Evolutionary conservation across 2,888 invertebrate species (phyloP).

Genomic region (Plebejus anna): DNA sequence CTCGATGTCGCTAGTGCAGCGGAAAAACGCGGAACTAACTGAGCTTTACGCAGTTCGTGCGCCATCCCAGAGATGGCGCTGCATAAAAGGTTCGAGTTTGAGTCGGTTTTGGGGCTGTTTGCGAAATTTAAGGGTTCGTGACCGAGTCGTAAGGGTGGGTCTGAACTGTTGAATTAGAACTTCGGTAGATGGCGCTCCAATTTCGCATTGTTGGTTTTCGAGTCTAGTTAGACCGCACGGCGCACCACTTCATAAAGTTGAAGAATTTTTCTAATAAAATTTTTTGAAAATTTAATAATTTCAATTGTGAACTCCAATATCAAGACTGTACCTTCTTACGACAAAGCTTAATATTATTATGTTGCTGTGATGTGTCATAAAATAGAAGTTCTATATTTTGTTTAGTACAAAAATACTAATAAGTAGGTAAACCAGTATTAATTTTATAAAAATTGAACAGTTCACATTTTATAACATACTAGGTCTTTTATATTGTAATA

Average conservation of each 20-base stretch:
- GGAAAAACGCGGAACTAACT: slow-evolving; percentile 59
- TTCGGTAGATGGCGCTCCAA: slow-evolving; percentile 37
- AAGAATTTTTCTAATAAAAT: not conserved
- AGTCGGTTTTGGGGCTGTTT: slow-evolving; percentile 44
- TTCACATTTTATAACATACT: no score
- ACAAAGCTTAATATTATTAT: no score
- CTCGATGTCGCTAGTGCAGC: slow-evolving; percentile 54
- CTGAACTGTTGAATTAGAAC: slow-evolving; percentile 30
- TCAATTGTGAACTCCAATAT: no score
- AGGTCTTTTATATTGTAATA: no score
- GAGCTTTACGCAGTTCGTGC: slow-evolving; percentile 60
- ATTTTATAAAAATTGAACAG: no score
- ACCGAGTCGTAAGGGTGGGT: slow-evolving; percentile 43
- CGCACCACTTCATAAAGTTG: no score
- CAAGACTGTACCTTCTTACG: no score
- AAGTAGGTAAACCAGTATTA: no score
- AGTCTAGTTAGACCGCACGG: not conserved
- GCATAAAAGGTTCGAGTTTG: slow-evolving; percentile 43
- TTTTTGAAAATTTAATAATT: no score
- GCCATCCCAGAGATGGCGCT: slow-evolving; percentile 70
- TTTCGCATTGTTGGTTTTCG: not conserved
- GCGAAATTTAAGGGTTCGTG: slow-evolving; percentile 50
- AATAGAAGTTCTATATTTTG: no score
- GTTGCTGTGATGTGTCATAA: no score
- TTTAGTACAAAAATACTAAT: no score